Conservation (phyloP, 2,888 invertebrate species). For the Meandrusa payeni region DNA sequence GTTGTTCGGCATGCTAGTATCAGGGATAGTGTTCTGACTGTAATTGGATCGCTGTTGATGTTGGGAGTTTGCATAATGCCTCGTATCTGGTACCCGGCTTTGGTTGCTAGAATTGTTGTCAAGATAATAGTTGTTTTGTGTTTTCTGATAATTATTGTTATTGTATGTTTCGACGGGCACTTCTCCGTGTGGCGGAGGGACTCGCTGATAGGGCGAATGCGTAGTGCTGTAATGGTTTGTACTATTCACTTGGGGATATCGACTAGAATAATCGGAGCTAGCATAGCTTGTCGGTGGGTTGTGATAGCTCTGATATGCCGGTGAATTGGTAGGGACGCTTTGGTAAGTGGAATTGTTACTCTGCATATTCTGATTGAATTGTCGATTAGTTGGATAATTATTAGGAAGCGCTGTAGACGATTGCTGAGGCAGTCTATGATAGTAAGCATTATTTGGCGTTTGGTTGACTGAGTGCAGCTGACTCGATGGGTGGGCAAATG, state of each 20-base stretch:
- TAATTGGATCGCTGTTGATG: conserved; percentile 65
- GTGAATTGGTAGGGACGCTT: conserved; percentile 70
- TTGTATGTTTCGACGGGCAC: conserved; percentile 57
- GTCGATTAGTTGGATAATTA: conserved; percentile 51
- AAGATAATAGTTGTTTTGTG: conserved; percentile 59
- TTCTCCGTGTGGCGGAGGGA: conserved; percentile 81
- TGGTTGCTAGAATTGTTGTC: conserved; percentile 48
- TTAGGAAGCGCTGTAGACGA: conserved; percentile 41
- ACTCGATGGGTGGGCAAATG: conserved; percentile 60
- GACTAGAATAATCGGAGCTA: conserved; percentile 75
- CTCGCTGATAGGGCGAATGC: conserved; percentile 81
- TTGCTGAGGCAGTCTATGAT: conserved; percentile 62
- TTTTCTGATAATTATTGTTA: conserved; percentile 59
- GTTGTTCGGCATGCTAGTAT: conserved; percentile 38
- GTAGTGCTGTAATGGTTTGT: conserved; percentile 52
- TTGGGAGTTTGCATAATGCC: conserved; percentile 57
- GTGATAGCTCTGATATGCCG: conserved; percentile 71
- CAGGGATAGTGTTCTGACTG: conserved; percentile 55
- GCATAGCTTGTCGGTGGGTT: conserved; percentile 75
- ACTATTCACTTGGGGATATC: conserved; percentile 62
- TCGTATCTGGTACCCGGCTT: conserved; percentile 46
- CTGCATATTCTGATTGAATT: conserved; percentile 46
- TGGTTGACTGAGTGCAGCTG: conserved; percentile 58
- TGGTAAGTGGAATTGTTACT: conserved; percentile 63
- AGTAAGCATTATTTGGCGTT: conserved; percentile 62